Evolutionary conservation across 2,888 invertebrate genomes (phyloP).

Genomic region (Drosophila barbarae): DNA sequence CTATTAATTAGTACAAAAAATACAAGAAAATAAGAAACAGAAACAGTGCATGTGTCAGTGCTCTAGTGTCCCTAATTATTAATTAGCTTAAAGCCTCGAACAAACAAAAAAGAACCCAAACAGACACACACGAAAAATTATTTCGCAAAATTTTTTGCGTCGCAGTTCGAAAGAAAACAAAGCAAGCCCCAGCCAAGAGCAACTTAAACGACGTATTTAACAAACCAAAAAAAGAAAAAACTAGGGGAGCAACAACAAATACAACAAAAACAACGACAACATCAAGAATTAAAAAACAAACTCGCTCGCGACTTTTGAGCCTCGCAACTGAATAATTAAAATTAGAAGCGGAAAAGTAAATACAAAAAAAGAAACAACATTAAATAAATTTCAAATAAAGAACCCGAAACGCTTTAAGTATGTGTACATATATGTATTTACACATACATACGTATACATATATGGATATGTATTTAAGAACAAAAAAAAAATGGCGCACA

Average conservation of each 20-base stretch:
- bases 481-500: constrained; percentile 64
- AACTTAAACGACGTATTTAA: constrained; percentile 64
- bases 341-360: constrained; percentile 72
- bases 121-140: constrained; percentile 16
- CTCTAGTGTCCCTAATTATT: constrained; percentile 55
- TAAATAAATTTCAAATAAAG: constrained; percentile 51
- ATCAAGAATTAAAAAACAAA: constrained; percentile 63
- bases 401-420: constrained; percentile 51
- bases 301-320: constrained; percentile 69
- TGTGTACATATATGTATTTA: constrained; percentile 18
- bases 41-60: constrained; percentile 23
- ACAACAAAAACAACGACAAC: constrained; percentile 45
- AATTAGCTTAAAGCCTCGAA: constrained; percentile 52
- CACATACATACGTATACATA: constrained; percentile 16
- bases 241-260: constrained; percentile 23
- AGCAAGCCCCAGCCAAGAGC: constrained; percentile 38
- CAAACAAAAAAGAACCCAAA: constrained; percentile 40
- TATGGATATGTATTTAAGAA: constrained; percentile 45
- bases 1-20: neutral
- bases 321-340: constrained; percentile 73
- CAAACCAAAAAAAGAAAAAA: constrained; percentile 27
- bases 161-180: constrained; percentile 61
- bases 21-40: neutral
- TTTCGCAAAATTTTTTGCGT: constrained; percentile 48
- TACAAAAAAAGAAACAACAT: constrained; percentile 51